Evolutionary conservation across 1,140 invertebrate species (phyloP).

Genomic region (Heliconius hermathena): DNA sequence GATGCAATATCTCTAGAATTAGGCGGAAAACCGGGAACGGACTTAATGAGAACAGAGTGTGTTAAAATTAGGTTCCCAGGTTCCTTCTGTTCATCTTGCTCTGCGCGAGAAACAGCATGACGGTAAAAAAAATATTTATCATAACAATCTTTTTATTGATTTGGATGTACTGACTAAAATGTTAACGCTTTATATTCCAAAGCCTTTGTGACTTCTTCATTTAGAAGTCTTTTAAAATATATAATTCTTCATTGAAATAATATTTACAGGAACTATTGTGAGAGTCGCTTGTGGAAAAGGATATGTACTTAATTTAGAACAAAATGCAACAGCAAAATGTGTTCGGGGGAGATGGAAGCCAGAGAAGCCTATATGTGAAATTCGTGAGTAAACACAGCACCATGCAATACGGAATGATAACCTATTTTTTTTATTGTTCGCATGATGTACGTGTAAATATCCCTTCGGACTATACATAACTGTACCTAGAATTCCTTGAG

Average conservation of each 20-base stretch:
- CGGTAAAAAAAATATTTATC: too few relatives aligned
- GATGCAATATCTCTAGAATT: background rate
- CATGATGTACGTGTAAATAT: slow-evolving; percentile 31
- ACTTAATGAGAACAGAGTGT: too few relatives aligned
- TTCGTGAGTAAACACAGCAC: slow-evolving; percentile 83
- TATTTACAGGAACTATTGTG: slow-evolving; percentile 84
- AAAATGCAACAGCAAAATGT: slow-evolving; percentile 89
- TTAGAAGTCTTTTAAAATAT: background rate
- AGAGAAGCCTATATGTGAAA: slow-evolving; percentile 88
- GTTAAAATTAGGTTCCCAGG: too few relatives aligned
- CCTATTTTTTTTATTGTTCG: slow-evolving; percentile 38
- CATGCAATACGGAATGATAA: slow-evolving; percentile 11
- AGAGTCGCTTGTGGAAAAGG: slow-evolving; percentile 88
- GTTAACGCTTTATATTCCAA: background rate
- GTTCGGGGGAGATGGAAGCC: slow-evolving; percentile 91
- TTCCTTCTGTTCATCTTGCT: too few relatives aligned
- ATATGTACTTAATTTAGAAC: slow-evolving; percentile 87
- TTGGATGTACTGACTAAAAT: background rate
- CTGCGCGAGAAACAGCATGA: too few relatives aligned
- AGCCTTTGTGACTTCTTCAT: background rate
- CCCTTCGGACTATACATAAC: background rate
- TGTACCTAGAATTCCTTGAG: background rate
- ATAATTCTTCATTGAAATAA: background rate
- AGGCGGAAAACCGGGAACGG: too few relatives aligned
- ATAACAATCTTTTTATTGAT: background rate